phyloP scores from a whole-genome alignment of 2,797 vertebrate genomes.

The Platalea minor region DNA sequence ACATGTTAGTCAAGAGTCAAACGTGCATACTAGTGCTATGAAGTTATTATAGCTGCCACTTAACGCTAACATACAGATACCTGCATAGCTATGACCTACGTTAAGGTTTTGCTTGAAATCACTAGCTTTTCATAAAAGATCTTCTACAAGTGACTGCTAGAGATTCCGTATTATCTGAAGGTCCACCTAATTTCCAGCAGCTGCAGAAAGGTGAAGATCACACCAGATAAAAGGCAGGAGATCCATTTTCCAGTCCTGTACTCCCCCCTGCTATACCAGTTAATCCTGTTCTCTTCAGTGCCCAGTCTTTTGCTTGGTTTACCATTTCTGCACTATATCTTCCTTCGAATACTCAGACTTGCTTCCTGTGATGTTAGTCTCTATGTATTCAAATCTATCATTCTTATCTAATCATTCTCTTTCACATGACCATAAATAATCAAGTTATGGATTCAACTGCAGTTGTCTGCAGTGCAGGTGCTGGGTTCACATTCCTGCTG shows the following conservation, averaged over 20 bases:
- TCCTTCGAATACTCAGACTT: neutral
- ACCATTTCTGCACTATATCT: neutral
- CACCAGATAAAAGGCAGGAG: neutral
- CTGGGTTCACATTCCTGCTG: neutral
- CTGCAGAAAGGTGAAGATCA: neutral
- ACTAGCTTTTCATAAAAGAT: neutral
- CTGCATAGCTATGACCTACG: neutral
- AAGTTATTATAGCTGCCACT: neutral
- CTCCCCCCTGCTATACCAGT: accelerated
- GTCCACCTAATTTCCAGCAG: neutral
- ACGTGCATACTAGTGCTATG: neutral
- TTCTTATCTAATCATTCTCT: neutral
- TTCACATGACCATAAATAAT: neutral
- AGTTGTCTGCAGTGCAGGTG: neutral
- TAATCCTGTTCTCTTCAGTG: neutral
- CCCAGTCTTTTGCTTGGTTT: neutral
- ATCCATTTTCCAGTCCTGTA: neutral
- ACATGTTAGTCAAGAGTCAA: neutral
- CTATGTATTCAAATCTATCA: neutral
- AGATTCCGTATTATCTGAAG: neutral
- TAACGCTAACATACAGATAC: neutral
- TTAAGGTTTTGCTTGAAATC: neutral
- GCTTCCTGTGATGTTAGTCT: neutral
- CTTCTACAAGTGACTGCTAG: neutral
- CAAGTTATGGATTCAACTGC: neutral